Base-by-base conservation (phyloP, 2,888 invertebrate species). In the Tenthredo distinguenda region DNA sequence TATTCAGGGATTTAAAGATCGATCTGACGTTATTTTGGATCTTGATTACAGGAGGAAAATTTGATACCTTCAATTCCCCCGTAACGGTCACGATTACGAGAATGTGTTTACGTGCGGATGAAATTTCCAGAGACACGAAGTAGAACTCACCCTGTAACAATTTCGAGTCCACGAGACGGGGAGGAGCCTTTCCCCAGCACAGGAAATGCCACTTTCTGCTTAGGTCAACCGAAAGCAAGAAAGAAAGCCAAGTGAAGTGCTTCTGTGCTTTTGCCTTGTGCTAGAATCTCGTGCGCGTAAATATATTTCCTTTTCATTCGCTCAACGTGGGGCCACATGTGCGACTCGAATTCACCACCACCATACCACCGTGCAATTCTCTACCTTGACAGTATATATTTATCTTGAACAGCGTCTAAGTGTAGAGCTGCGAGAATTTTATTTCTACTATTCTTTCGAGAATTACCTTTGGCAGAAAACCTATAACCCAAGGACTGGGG, bases 131-230 rank as follows among this genome's bases (percentile, higher is more conserved):
- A 43, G 34, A 83, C 68, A 68, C 62, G 62, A 65, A 71, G 12
- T n/a, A 68, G 50, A 83, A 83, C 40, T 47, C 34, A 68, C 18
- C 34, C 43, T 50, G 68, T 68, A 83, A 83, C 82, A 62, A 65
- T 82, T 65, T 65, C 40, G 82, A 40, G n/a, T 65, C 65, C 26
- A 47, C 21, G 65, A 82, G n/a, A 21, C 15, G 65, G 31, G 71
- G 10, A 58, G 43, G 47, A 83, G n/a, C 34, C 62, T 18, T 79
- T 40, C 10, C 62, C 12, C 31, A 62, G 62, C 40, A 21, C 81
- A 62, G 81, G 68, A 83, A 83, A 68, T 88, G 88, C 89, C 88
- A 91, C 90, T 91, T 91, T 91, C 91, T 89, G 91, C 89, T 91
- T 88, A 90, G 91, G 87, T 91, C 90, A 90, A 89, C 89, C 86